Evolutionary conservation across 2,113 vertebrate genomes (phyloP).

Genomic region (Ciconia boyciana): DNA sequence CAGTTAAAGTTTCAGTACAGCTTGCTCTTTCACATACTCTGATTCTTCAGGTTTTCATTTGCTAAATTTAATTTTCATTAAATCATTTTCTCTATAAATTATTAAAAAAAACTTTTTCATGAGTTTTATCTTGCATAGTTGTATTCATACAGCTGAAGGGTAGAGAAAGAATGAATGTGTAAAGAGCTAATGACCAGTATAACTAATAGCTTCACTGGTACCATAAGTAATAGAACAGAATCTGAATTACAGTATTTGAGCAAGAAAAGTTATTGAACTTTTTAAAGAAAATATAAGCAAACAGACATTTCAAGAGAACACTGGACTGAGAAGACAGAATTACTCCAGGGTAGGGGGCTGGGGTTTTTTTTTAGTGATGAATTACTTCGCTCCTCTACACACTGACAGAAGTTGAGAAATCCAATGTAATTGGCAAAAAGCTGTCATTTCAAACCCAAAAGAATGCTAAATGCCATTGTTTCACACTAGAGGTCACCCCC

Average conservation of each 20-base stretch:
- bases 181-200: not conserved
- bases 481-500: constrained; percentile 80
- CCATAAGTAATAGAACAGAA: not conserved
- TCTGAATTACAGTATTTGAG: not conserved
- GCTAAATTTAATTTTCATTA: not conserved
- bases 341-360: not conserved
- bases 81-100: not conserved
- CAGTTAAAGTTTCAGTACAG: not conserved
- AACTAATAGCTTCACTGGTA: not conserved
- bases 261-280: not conserved
- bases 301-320: not conserved
- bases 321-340: not conserved
- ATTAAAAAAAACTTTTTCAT: not conserved
- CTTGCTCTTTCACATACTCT: not conserved
- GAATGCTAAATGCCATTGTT: constrained; percentile 73
- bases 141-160: not conserved
- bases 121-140: not conserved
- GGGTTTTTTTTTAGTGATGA: not conserved
- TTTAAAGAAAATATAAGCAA: not conserved
- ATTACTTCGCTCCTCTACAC: not conserved
- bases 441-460: constrained; percentile 60
- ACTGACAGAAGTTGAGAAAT: not conserved
- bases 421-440: constrained; percentile 53
- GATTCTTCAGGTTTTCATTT: not conserved
- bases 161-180: not conserved